These are phyloP conservation scores for Coendou prehensilis DNA, from an alignment of 2,797 vertebrate species.

Conservation along the genomic window DNA sequence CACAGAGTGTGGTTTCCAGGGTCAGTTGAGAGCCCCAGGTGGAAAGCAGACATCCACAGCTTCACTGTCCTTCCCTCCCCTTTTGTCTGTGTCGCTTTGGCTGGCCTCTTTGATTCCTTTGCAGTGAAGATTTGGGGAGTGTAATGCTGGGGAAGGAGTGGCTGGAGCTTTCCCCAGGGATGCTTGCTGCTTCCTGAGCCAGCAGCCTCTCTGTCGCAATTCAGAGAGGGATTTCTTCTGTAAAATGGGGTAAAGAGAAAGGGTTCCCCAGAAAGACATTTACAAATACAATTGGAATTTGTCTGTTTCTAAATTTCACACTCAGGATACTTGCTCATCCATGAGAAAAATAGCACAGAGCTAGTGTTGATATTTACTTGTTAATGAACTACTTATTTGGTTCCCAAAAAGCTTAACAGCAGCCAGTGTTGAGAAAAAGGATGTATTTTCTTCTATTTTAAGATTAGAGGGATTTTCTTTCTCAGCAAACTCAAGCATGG, in stretches of 20 bases:
- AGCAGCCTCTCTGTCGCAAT: neutral
- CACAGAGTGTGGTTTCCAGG: neutral
- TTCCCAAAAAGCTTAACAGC: neutral
- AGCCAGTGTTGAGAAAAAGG: slow-evolving; percentile 24
- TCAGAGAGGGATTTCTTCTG: slow-evolving; percentile 4
- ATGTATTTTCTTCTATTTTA: neutral
- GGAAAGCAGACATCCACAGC: neutral
- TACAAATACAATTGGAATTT: neutral
- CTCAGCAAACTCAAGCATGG: neutral
- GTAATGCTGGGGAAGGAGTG: neutral
- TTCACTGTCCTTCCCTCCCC: neutral
- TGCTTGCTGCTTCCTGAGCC: neutral
- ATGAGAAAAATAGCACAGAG: neutral
- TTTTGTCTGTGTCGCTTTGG: neutral
- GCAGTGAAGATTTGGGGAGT: neutral
- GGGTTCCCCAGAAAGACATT: neutral
- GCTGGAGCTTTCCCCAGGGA: neutral
- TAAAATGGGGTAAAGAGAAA: neutral
- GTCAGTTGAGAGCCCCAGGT: neutral
- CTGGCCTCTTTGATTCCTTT: neutral
- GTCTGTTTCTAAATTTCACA: neutral
- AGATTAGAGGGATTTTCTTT: neutral
- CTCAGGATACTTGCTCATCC: neutral
- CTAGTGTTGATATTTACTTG: neutral
- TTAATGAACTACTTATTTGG: neutral